phyloP scores from a whole-genome alignment of 2,113 vertebrate genomes.

The Entosphenus tridentatus region DNA sequence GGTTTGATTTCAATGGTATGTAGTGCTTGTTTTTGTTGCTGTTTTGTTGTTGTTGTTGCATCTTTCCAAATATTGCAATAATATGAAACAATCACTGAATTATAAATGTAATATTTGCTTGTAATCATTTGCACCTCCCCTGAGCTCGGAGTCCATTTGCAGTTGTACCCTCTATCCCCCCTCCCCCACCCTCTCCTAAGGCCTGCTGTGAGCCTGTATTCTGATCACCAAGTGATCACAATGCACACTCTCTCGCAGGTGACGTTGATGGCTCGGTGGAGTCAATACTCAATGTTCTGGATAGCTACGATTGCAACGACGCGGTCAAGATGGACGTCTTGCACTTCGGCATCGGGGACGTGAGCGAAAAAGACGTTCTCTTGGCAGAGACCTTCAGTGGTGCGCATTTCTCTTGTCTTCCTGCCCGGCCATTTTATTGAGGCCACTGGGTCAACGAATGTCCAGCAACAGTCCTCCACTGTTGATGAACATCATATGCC shows the following conservation, averaged over 20 bases:
- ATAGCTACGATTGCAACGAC: conserved; percentile 43
- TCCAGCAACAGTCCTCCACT: too few relatives aligned
- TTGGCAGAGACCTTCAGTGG: conserved; percentile 57
- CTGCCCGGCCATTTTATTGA: not conserved
- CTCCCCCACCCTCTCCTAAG: too few relatives aligned
- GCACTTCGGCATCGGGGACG: conserved; percentile 61
- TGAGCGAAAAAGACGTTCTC: conserved; percentile 57
- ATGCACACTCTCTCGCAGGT: conserved; percentile 20
- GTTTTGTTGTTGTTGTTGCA: conserved; percentile 5
- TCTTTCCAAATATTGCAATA: too few relatives aligned
- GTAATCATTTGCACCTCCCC: too few relatives aligned
- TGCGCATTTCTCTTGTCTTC: conserved; percentile 15
- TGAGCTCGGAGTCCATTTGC: too few relatives aligned
- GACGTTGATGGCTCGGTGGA: conserved; percentile 83
- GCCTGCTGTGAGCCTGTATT: too few relatives aligned
- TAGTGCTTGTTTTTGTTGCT: too few relatives aligned
- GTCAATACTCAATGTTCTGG: conserved; percentile 48
- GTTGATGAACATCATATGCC: too few relatives aligned
- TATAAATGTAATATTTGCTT: too few relatives aligned
- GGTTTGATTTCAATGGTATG: conserved; percentile 3
- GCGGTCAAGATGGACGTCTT: conserved; percentile 55
- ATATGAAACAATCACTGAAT: too few relatives aligned
- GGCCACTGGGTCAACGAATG: not conserved
- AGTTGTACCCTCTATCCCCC: too few relatives aligned
- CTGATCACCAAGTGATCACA: too few relatives aligned